A percentile compares a stretch with the other conserved stretches of the same genome.
Evolutionary conservation across 1,140 invertebrate genomes (phyloP).

Genomic region (Brachionus rotundiformis): DNA sequence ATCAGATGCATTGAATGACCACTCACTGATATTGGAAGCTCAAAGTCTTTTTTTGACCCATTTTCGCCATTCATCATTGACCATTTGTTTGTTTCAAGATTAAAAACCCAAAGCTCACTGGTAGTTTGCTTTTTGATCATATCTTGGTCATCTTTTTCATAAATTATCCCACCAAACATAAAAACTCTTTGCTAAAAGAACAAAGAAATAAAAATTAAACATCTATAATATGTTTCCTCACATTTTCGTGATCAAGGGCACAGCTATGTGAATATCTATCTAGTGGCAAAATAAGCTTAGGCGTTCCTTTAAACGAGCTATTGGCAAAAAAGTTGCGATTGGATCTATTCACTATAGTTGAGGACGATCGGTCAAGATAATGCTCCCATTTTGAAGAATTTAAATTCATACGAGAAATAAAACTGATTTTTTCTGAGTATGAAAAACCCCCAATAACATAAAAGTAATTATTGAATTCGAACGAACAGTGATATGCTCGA

Average conservation of each 20-base stretch:
- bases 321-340: constrained; percentile 25
- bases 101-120: constrained; percentile 21
- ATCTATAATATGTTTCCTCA: background rate
- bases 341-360: constrained; percentile 20
- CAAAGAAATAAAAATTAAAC: background rate
- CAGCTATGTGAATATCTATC: constrained; percentile 29
- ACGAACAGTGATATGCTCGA: constrained; percentile 48
- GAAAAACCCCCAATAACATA: constrained; percentile 31
- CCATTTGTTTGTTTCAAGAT: constrained; percentile 34
- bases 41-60: background rate
- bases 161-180: constrained; percentile 28
- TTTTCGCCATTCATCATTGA: background rate
- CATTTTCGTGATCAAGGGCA: background rate
- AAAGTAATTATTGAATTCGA: background rate
- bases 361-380: background rate
- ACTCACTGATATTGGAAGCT: constrained; percentile 6
- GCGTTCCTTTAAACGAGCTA: background rate
- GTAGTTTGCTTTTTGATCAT: background rate
- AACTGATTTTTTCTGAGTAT: constrained; percentile 9
- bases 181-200: background rate
- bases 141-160: background rate
- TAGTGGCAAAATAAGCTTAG: background rate
- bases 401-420: constrained; percentile 20
- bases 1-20: constrained; percentile 47
- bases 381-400: background rate